Base-by-base conservation (phyloP, 1,140 invertebrate genomes). In the Formica selysi region DNA sequence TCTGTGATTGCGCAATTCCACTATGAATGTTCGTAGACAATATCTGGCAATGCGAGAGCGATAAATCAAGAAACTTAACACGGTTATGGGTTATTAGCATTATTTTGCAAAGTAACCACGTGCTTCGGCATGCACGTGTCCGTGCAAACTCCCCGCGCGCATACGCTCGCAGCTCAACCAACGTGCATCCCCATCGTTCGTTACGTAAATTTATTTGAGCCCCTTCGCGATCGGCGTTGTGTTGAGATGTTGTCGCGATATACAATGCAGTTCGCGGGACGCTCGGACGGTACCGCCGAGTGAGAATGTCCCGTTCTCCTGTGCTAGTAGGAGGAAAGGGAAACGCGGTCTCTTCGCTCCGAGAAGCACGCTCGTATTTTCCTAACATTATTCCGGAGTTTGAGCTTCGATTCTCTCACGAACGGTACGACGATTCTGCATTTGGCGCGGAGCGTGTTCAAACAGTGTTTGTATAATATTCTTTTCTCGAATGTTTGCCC, bases 141-240 rank as follows among this genome's bases (percentile, higher is more conserved):
- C 44, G 48, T 16, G 44, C 76, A 54, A 79, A 68, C 62, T 54
- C 62, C 16, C 48, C 22, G 76, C 44, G 41, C 64, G n/a, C 76
- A 48, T 48, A 67, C 19, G 32, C 64, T 3, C 41, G 29, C 62
- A 29, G 19, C 10, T 76, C 59, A 7, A 48, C 13, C 44, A 13
- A 16, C 19, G 36, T 41, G 16, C 0, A 8, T 51, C 51, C 54
- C 54, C 54, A 38, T 81, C 51, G 19, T 81, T 81, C 54, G 38
- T 83, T 83, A 83, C 79, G 54, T 83, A 74, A 83, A 83, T 83
- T 83, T 83, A 83, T 83, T 83, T 54, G 38, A n/a, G 11, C 19
- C 26, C 57, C 79, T 83, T 62, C 38, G 68, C 79, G 26, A 83
- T 41, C 54, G 67, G n/a, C 79, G 36, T 61, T 74, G 68, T 61